These are phyloP conservation scores for Elephas maximus DNA, from an alignment of 2,113 vertebrate genomes.

Conservation along the genomic window DNA sequence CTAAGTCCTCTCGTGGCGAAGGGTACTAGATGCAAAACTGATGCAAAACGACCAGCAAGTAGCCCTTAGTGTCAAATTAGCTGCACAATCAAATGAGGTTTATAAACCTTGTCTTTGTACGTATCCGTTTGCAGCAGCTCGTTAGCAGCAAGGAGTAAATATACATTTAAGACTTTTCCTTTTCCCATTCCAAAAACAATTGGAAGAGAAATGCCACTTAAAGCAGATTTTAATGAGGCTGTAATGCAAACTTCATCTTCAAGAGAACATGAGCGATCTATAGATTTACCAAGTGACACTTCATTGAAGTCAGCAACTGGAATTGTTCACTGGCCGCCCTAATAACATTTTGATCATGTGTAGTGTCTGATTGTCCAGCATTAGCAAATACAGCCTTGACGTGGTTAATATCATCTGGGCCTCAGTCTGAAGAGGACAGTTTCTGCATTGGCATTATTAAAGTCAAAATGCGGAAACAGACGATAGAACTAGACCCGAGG, in stretches of 20 bases:
- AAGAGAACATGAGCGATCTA: neutral
- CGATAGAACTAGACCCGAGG: neutral
- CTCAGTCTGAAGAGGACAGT: neutral
- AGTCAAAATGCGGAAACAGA: slow-evolving; percentile 18
- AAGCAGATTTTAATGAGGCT: neutral
- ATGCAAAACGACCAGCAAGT: neutral
- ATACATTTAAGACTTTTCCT: neutral
- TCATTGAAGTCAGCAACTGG: slow-evolving; percentile 42
- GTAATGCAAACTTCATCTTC: neutral
- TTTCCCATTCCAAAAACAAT: slow-evolving; percentile 5
- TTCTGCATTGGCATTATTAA: neutral
- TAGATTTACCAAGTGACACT: neutral
- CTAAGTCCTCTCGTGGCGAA: neutral
- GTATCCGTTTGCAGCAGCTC: neutral
- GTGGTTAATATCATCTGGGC: neutral
- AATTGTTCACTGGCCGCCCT: slow-evolving; percentile 8
- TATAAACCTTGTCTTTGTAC: neutral
- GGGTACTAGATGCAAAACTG: neutral
- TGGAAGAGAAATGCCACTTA: neutral
- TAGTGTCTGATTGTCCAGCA: neutral
- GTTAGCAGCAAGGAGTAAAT: neutral
- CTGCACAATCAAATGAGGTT: neutral
- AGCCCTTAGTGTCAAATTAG: no score
- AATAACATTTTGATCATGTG: neutral
- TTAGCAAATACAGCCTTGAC: neutral